Conservation (phyloP, 2,113 vertebrate genomes). For the Parus major region DNA sequence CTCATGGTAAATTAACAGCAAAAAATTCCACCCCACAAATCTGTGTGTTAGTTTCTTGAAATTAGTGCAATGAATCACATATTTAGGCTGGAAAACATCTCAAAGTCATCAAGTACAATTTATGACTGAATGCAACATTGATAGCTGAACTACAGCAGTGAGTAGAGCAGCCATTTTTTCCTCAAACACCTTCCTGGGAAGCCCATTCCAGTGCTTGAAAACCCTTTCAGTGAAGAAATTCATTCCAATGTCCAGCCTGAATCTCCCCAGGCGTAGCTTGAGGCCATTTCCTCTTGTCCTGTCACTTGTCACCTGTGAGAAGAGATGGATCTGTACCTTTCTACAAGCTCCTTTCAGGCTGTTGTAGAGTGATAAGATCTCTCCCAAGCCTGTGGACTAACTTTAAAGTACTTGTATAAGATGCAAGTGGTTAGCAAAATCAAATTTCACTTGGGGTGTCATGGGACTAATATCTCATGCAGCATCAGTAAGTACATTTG, state of each 20-base stretch:
- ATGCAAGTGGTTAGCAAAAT: not conserved
- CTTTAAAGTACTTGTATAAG: not conserved
- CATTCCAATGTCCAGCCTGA: not conserved
- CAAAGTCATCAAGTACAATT: not conserved
- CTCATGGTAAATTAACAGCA: not conserved
- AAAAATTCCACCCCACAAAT: not conserved
- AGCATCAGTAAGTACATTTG: not conserved
- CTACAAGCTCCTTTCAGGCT: not conserved
- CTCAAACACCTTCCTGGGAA: not conserved
- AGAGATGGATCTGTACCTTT: not conserved
- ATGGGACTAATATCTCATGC: not conserved
- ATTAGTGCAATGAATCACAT: not conserved
- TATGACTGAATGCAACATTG: not conserved
- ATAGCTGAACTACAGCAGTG: not conserved
- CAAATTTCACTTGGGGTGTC: not conserved
- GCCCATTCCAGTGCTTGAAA: not conserved
- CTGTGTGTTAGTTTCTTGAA: not conserved
- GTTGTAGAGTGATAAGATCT: not conserved
- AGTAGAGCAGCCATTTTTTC: not conserved
- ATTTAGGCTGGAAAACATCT: not conserved
- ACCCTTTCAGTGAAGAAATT: not conserved
- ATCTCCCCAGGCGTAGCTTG: not conserved
- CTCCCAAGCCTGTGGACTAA: not conserved
- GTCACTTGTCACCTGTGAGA: not conserved
- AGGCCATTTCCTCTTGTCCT: not conserved